Base-by-base conservation (phyloP, 2,888 invertebrate genomes). In the Diarsia rubi region DNA sequence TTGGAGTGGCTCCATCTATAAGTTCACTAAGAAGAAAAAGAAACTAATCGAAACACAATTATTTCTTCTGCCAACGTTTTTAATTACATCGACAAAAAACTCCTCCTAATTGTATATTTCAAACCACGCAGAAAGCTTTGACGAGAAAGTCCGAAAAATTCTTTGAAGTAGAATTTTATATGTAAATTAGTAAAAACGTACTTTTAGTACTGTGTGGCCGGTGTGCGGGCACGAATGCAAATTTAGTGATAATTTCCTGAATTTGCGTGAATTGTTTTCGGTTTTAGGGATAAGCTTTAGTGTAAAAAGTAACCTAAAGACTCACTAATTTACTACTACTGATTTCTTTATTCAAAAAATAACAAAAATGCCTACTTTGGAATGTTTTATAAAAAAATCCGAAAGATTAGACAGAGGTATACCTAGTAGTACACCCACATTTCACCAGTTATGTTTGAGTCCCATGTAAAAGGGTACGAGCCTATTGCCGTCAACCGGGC, bases 111-210 rank as follows among this genome's bases (percentile, higher is more conserved):
- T 66, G 19, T 57, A 47, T 59, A 57, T 67, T 71, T 75, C 11
- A 54, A 67, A 11, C 44, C 52, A 69, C 24, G 74, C 68, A 49
- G 27, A 49, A 57, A 73, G 59, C 66, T 69, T 69, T 60, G 12
- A 47, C 8, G 37, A 69, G 9, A 57, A 42, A 44, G n/a, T 37
- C 11, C 54, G 47, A 75, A 78, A 79, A 83, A 37, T 21, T 45
- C 37, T 81, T 79, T 57, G 63, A 66, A 63, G 62, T 75, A 24
- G 31, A 72, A 45, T 69, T 82, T 63, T 57, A 44, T 65, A 69
- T 64, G 49, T 67, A 60, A 81, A 84, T 82, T 63, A 72, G 44
- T 45, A 72, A 44, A 72, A 71, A 71, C 45, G 67, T 68, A 65
- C 60, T 71, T 83, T 75, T 82, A 71, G 31, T 66, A 45, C 52